phyloP scores from a whole-genome alignment of 2,888 invertebrate species.

The Apodemia hepburni region DNA sequence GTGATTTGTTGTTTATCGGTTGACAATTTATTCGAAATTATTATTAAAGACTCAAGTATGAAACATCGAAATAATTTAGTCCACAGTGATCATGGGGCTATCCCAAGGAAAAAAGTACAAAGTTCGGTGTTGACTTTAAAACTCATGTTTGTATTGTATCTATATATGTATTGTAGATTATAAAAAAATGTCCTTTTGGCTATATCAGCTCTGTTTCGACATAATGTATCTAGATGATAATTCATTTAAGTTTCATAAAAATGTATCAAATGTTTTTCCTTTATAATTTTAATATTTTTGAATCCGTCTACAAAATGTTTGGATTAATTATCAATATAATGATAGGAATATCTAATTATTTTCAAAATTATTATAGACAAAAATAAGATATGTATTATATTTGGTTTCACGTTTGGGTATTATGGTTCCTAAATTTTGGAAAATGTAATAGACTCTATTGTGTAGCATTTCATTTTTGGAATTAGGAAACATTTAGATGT shows the following conservation, averaged over 20 bases:
- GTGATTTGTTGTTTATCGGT: constrained; percentile 68
- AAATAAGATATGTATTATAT: constrained; percentile 66
- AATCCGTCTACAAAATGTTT: constrained; percentile 76
- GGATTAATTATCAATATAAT: constrained; percentile 57
- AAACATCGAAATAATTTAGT: constrained; percentile 77
- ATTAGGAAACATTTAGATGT: constrained; percentile 73
- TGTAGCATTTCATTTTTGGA: constrained; percentile 75
- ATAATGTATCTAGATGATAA: constrained; percentile 67
- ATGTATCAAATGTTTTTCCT: constrained; percentile 59
- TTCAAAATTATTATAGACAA: constrained; percentile 74
- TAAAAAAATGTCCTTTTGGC: constrained; percentile 61
- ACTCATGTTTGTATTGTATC: constrained; percentile 70
- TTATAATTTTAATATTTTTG: constrained; percentile 68
- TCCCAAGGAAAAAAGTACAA: constrained; percentile 75
- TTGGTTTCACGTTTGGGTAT: constrained; percentile 78
- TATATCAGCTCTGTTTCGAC: constrained; percentile 57
- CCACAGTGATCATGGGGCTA: constrained; percentile 73
- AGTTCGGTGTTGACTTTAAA: constrained; percentile 75
- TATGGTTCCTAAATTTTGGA: constrained; percentile 81
- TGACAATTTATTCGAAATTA: constrained; percentile 75
- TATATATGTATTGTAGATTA: constrained; percentile 61
- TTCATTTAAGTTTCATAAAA: constrained; percentile 64
- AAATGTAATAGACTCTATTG: constrained; percentile 79
- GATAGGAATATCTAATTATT: constrained; percentile 68
- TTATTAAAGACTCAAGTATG: constrained; percentile 66